These are phyloP conservation scores for Limnephilus rhombicus DNA, from an alignment of 2,888 invertebrate genomes.

Conservation along the genomic window DNA sequence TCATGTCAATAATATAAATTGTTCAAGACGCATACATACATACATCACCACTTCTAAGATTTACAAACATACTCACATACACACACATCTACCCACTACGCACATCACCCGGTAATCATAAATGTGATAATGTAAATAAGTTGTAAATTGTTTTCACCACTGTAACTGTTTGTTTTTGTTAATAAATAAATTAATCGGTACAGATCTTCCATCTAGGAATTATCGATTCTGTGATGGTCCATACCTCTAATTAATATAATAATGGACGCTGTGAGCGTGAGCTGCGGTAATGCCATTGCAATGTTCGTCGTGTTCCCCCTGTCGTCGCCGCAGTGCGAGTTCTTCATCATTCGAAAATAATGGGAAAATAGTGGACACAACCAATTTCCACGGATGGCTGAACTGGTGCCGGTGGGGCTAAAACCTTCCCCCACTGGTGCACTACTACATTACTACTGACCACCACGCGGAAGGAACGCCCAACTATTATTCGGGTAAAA, in stretches of 20 bases:
- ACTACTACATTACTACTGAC: not conserved
- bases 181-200: no score
- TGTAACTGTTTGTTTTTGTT: no score
- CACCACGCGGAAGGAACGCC: not conserved
- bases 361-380: conserved; percentile 59
- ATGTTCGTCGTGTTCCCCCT: not conserved
- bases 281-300: not conserved
- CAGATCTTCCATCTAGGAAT: not conserved
- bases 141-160: no score
- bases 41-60: no score
- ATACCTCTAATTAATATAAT: not conserved
- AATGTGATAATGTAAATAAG: no score
- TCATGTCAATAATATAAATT: no score
- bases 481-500: not conserved
- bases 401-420: not conserved
- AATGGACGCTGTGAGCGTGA: not conserved
- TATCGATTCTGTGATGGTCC: not conserved
- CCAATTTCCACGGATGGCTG: conserved; percentile 59
- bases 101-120: no score
- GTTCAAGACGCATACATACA: no score
- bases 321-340: conserved; percentile 20
- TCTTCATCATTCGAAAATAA: conserved; percentile 58
- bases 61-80: no score
- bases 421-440: not conserved
- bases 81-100: no score